Evolutionary conservation across 1,140 invertebrate species (phyloP), one percentile per base, ranked within the genome.

Genomic region (Thalassaphorura encarpata): DNA sequence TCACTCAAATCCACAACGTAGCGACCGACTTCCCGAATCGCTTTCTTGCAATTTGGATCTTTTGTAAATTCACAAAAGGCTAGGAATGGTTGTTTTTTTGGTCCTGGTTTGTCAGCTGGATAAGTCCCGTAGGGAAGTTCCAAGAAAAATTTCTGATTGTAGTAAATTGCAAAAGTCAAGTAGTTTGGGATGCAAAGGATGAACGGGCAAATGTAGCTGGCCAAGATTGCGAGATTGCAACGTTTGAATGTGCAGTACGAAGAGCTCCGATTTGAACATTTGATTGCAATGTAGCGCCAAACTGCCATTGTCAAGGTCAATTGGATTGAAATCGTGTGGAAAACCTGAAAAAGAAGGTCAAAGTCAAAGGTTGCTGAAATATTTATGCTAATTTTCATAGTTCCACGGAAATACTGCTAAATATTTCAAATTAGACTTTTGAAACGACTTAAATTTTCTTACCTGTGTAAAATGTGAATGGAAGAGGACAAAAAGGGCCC

Each of bases 401-500:
- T n/a, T n/a, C n/a, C n/a, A n/a, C n/a, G n/a, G n/a, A n/a, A n/a
- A n/a, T n/a, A n/a, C n/a, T n/a, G n/a, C n/a, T n/a, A n/a, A n/a
- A n/a, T n/a, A n/a, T n/a, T n/a, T n/a, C n/a, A n/a, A n/a, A n/a
- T n/a, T 46, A n/a, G n/a, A n/a, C n/a, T n/a, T n/a, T n/a, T n/a
- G n/a, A n/a, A n/a, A n/a, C n/a, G n/a, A n/a, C n/a, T n/a, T n/a
- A n/a, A n/a, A n/a, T n/a, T n/a, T n/a, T n/a, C n/a, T n/a, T n/a
- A 43, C 21, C 46, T 71, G 69, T 5, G 77, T 73, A 69, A 92
- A 93, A 62, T 89, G 80, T 2, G 83, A 84, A 69, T 91, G 87
- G 59, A 89, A 84, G 47, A 88, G 77, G 0, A 89, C 80, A 68
- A 87, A 91, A 8, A 83, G 76, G 0, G 86, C 78, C 85, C 87